phyloP scores from a whole-genome alignment of 1,140 invertebrate species.

The Apolygus lucorum region DNA sequence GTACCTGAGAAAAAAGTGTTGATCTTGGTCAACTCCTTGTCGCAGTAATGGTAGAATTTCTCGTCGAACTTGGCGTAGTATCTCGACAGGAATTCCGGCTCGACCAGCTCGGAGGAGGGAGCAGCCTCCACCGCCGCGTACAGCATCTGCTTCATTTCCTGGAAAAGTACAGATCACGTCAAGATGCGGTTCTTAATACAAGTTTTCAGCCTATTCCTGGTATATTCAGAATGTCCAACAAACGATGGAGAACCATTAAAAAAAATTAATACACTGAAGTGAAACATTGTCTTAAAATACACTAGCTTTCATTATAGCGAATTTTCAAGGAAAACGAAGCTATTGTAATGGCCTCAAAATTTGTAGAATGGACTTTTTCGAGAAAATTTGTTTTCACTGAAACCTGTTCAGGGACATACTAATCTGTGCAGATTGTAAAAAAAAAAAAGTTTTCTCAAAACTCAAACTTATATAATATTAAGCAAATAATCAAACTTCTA shows the following conservation, averaged over 20 bases:
- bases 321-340: too few relatives aligned
- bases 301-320: background rate
- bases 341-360: too few relatives aligned
- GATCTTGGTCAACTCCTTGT: constrained; percentile 91
- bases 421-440: too few relatives aligned
- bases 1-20: constrained; percentile 96
- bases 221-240: background rate
- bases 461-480: too few relatives aligned
- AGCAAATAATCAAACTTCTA: too few relatives aligned
- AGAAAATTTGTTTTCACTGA: background rate
- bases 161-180: constrained; percentile 28
- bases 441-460: too few relatives aligned
- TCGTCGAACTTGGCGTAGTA: constrained; percentile 95
- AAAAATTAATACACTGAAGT: background rate
- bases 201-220: too few relatives aligned
- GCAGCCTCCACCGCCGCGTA: constrained; percentile 81
- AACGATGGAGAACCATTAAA: background rate
- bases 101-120: constrained; percentile 75
- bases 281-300: background rate
- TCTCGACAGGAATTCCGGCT: constrained; percentile 75
- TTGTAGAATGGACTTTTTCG: too few relatives aligned
- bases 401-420: background rate
- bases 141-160: constrained; percentile 89
- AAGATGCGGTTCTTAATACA: too few relatives aligned
- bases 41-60: constrained; percentile 89